Percentiles rank a stretch among this genome's conserved stretches.
phyloP scores from a whole-genome alignment of 2,113 vertebrate genomes.

The Trematomus loennbergii region DNA sequence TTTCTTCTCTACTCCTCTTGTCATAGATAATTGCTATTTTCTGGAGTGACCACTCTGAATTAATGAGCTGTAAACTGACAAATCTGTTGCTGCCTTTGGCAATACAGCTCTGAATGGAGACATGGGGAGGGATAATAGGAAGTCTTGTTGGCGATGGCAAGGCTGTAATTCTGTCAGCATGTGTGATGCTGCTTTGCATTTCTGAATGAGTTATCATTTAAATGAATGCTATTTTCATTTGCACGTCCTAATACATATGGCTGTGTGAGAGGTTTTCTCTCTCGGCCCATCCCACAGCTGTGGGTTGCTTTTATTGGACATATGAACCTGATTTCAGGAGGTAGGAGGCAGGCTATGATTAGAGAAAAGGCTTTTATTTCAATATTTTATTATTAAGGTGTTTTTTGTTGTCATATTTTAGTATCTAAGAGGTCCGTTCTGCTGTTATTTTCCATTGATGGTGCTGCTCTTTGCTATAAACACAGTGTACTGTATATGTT shows the following conservation, averaged over 20 bases:
- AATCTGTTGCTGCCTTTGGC: conserved; percentile 37
- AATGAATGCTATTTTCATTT: conserved; percentile 14
- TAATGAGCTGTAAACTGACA: conserved; percentile 41
- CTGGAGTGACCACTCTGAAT: conserved; percentile 30
- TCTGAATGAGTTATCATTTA: conserved; percentile 13
- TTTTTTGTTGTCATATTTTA: neutral
- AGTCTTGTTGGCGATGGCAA: neutral
- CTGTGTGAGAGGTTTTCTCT: conserved; percentile 1
- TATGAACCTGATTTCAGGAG: neutral
- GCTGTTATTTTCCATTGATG: neutral
- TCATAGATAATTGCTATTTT: conserved; percentile 28
- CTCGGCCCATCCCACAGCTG: neutral
- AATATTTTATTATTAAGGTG: neutral
- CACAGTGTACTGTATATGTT: neutral
- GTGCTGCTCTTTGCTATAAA: neutral
- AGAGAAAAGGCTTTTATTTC: neutral
- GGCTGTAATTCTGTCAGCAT: neutral
- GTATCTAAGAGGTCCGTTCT: neutral
- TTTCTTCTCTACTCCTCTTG: neutral
- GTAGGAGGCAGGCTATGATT: neutral
- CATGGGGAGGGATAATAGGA: conserved; percentile 5
- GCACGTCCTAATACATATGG: neutral
- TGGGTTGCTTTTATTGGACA: neutral
- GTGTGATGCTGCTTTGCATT: conserved; percentile 17
- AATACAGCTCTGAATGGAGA: conserved; percentile 21